Percentiles rank a stretch among this genome's conserved stretches.
phyloP scores from a whole-genome alignment of 2,113 vertebrate genomes.

The Chinchilla lanigera region DNA sequence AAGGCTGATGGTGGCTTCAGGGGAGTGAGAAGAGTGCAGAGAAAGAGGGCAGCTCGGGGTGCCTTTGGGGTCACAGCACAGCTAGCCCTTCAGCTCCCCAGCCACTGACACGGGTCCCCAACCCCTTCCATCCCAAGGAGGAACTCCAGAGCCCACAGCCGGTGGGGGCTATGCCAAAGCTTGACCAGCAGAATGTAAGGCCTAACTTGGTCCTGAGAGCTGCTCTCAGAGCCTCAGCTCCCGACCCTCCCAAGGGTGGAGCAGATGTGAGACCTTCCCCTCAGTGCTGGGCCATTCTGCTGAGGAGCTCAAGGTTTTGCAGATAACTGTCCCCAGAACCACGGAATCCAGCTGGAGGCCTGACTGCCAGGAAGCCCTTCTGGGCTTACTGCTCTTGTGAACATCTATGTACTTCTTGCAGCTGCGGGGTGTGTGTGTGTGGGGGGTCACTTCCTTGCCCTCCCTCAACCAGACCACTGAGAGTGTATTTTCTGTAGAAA shows the following conservation, averaged over 20 bases:
- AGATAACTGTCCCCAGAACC: background rate
- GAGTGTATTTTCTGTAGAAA: background rate
- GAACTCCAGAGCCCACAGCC: background rate
- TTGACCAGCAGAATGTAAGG: background rate
- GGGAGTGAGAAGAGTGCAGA: background rate
- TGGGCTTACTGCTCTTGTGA: background rate
- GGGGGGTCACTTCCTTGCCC: background rate
- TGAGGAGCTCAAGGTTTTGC: background rate
- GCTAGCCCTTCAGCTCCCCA: background rate
- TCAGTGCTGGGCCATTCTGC: background rate
- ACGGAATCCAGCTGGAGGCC: background rate
- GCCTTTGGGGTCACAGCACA: background rate
- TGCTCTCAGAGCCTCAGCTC: background rate
- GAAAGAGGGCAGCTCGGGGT: background rate
- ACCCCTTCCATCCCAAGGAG: background rate
- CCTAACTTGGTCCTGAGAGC: background rate
- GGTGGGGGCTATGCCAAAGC: background rate
- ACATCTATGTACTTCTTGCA: background rate
- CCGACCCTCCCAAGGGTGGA: background rate
- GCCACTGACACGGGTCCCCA: background rate
- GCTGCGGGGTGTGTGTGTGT: too few relatives aligned
- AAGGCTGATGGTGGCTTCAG: background rate
- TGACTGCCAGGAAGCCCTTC: constrained; percentile 29
- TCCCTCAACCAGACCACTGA: background rate
- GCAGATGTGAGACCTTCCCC: background rate